These are phyloP conservation scores for Argopecten irradians DNA, from an alignment of 1,140 invertebrate species.

Conservation along the genomic window DNA sequence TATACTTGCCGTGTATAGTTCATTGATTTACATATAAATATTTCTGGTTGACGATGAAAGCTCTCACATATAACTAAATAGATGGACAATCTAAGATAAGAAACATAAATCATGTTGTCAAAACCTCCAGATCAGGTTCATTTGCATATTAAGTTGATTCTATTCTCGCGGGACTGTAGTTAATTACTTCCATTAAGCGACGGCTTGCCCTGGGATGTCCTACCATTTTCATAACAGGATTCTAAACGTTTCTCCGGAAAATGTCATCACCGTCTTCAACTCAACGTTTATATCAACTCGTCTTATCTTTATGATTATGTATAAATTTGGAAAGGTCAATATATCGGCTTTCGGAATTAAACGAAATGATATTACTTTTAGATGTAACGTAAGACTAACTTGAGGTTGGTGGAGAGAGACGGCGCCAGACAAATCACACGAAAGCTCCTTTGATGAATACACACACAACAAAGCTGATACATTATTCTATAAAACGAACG, in stretches of 20 bases:
- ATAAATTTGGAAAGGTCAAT: conserved; percentile 16
- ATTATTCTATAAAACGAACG: not conserved
- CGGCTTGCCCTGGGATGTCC: not conserved
- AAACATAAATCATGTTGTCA: not conserved
- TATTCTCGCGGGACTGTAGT: not conserved
- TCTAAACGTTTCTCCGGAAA: not conserved
- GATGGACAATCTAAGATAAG: not conserved
- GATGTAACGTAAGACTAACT: not conserved
- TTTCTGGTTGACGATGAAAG: not conserved
- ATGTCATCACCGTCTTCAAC: conserved; percentile 4
- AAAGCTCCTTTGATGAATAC: not conserved
- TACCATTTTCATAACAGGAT: not conserved
- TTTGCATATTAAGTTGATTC: conserved; percentile 9
- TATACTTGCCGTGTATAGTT: not conserved
- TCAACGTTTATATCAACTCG: not conserved
- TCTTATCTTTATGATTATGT: conserved; percentile 11
- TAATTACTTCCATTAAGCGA: not conserved
- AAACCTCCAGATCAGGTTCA: not conserved
- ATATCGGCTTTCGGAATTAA: conserved; percentile 16
- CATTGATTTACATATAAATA: not conserved
- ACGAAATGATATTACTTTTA: conserved; percentile 10
- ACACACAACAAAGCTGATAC: not conserved
- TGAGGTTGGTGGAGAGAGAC: not conserved
- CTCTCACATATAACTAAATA: not conserved
- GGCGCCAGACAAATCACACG: not conserved